Base-by-base conservation (phyloP, 2,113 vertebrate species). In the Osmerus mordax region DNA sequence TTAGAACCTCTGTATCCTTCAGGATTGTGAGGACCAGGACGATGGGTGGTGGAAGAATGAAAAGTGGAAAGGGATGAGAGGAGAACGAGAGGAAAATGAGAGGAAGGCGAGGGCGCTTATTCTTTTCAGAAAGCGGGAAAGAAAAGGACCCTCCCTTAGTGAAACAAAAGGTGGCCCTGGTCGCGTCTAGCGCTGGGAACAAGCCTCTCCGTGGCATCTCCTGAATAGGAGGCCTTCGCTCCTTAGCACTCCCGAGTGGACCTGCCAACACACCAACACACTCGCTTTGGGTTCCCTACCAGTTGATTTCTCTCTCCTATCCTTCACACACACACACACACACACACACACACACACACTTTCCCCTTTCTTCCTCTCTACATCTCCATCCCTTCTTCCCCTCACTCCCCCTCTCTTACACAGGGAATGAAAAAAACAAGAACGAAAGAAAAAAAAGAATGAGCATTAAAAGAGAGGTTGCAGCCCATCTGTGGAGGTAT, bases 171-270 rank as follows among this genome's bases (percentile, higher is more conserved):
- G 75, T 81, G 74, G 83, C 72, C 78, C 80, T 81, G 76, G 83
- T 80, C 86, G 85, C 12, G 76, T 18, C 70, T 67, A 81, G 75
- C 73, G 86, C 88, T 91, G 90, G 89, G 90, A 91, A 90, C 81
- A 81, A 75, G 75, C 80, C 79, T 75, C 81, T 81, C 67, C 60
- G 79, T 79, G 78, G 72, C 78, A 85, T 51, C n/a, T 63, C 74
- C 72, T 91, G 86, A 91, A 91, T 90, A 83, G 81, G 78, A 81
- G 78, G 78, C 81, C 86, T 85, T 72, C 71, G 61, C 58, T 81
- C 76, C 74, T 85, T 75, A 72, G 71, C 47, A 41, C 73, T 81
- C 68, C 67, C 21, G 65, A 86, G 81, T 80, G 83, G 80, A 56
- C 54, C 72, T 81, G 83, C 83, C 86, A 84, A 81, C 69, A 88